These are phyloP conservation scores for Theristicus caerulescens DNA, from an alignment of 2,113 vertebrate species.

Conservation along the genomic window DNA sequence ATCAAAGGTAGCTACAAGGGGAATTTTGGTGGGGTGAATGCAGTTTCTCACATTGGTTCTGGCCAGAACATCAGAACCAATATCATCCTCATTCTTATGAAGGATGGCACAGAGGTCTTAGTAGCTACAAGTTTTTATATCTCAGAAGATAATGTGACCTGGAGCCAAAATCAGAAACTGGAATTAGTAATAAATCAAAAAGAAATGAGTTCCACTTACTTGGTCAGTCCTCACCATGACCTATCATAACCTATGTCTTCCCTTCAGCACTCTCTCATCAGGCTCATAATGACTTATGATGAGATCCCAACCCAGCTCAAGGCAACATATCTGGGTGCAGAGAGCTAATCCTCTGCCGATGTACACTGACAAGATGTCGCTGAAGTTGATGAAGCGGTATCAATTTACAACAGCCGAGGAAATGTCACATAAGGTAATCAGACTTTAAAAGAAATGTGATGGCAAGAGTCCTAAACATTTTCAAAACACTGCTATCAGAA, in stretches of 20 bases:
- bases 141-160: neutral
- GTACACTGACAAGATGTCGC: neutral
- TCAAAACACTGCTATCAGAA: constrained; percentile 26
- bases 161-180: neutral
- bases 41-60: neutral
- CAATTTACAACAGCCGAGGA: neutral
- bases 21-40: neutral
- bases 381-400: neutral
- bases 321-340: neutral
- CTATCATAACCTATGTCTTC: neutral
- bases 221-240: neutral
- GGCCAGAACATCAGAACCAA: neutral
- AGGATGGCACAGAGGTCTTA: neutral
- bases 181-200: constrained; percentile 9
- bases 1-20: neutral
- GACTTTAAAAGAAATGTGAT: constrained; percentile 14
- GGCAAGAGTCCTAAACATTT: constrained; percentile 38
- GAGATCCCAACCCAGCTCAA: neutral
- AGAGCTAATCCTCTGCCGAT: neutral
- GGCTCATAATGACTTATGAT: neutral
- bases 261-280: neutral
- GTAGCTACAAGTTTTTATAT: neutral
- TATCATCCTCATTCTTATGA: neutral
- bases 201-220: constrained; percentile 11
- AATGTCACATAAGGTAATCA: constrained; percentile 29